A percentile compares a stretch with the other conserved stretches of the same genome.
These are phyloP conservation scores for Drosophila insularis DNA, from an alignment of 1,140 invertebrate genomes.

Conservation along the genomic window DNA sequence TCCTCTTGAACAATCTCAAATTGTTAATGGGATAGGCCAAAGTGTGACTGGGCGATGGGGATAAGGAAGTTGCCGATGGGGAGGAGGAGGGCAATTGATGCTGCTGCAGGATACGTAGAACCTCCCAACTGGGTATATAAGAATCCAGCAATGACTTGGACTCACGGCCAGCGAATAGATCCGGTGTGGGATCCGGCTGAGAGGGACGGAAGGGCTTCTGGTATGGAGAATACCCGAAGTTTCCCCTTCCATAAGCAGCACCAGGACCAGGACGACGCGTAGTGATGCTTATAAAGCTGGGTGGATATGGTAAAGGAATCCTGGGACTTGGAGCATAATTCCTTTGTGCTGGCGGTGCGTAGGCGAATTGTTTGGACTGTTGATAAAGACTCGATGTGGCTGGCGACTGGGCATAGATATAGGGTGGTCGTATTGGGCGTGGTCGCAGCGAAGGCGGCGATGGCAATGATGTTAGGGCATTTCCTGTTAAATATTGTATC, in stretches of 20 bases:
- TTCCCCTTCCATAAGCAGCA: constrained; percentile 16
- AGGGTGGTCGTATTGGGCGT: constrained; percentile 22
- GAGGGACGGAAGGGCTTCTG: constrained; percentile 58
- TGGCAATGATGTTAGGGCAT: constrained; percentile 44
- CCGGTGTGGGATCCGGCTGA: constrained; percentile 56
- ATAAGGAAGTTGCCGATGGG: constrained; percentile 5
- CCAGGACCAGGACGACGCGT: constrained; percentile 45
- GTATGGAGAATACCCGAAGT: not conserved
- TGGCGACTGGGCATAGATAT: constrained; percentile 33
- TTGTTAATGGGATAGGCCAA: constrained; percentile 59
- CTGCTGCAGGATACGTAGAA: constrained; percentile 51
- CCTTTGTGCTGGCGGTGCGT: constrained; percentile 42
- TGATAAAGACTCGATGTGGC: constrained; percentile 31
- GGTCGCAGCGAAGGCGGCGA: constrained; percentile 21
- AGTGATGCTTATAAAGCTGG: constrained; percentile 73
- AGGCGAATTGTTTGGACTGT: constrained; percentile 71
- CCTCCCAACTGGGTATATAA: constrained; percentile 79
- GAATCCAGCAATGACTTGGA: constrained; percentile 74
- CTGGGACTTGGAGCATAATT: constrained; percentile 51
- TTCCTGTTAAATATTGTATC: constrained; percentile 51
- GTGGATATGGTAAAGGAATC: constrained; percentile 71
- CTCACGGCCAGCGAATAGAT: constrained; percentile 63
- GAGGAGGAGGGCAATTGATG: constrained; percentile 2
- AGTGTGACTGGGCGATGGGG: constrained; percentile 47
- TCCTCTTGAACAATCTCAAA: constrained; percentile 55